phyloP scores from a whole-genome alignment of 2,888 invertebrate genomes.

The Orthosia incerta region DNA sequence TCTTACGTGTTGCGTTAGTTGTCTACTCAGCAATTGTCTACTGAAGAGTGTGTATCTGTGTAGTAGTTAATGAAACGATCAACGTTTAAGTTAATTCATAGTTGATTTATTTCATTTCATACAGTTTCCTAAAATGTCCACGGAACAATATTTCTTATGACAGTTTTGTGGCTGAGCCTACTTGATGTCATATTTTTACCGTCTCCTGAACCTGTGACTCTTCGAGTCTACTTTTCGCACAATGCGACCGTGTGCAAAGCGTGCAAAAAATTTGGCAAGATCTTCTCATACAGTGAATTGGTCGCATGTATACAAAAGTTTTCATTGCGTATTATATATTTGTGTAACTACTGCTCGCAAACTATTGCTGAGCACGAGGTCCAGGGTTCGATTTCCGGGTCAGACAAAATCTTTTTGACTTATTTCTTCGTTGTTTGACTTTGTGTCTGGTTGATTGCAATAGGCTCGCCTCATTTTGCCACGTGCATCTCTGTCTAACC shows the following conservation, averaged over 20 bases:
- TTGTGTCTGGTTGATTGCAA: no score
- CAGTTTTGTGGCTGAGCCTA: no score
- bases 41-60: conserved; percentile 16
- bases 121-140: background rate
- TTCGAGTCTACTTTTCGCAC: background rate
- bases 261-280: background rate
- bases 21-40: conserved; percentile 33
- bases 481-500: no score
- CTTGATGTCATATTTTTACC: background rate
- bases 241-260: background rate
- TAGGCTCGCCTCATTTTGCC: no score
- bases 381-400: no score
- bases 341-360: no score
- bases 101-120: background rate
- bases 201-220: background rate
- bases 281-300: background rate
- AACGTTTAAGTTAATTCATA: conserved; percentile 2
- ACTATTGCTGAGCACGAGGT: no score
- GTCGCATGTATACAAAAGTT: background rate
- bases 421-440: no score
- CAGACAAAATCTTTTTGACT: no score
- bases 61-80: conserved; percentile 3
- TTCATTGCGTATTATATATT: no score
- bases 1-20: background rate
- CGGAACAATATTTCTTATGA: no score